Evolutionary conservation across 2,888 invertebrate genomes (phyloP), one percentile per base, ranked within the genome.

Genomic region (Drosophila subquinaria): DNA sequence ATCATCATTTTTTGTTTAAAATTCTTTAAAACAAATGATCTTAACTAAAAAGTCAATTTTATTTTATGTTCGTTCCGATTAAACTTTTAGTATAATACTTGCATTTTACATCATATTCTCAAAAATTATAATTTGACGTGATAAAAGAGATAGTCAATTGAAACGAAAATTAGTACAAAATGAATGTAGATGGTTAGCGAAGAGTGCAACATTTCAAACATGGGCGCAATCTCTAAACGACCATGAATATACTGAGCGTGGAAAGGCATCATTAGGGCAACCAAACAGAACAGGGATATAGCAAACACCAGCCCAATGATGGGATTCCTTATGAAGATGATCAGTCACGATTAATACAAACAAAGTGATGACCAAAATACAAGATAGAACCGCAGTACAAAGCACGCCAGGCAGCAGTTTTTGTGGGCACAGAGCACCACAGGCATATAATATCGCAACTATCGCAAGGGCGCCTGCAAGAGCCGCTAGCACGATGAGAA

Each of bases 211-310:
- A 35, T 0, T 4, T 84, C 67, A 4, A 40, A 9, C 0, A 68
- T 2, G 0, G 81, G 81, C 6, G 69, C 15, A 5, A 38, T 40
- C 2, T 50, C 35, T 0, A 73, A 13, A 0, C 84, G 75, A 5
- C 71, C 79, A 52, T 71, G 53, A 4, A 77, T 61, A 4, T 36
- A 65, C 11, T 67, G 70, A 0, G 74, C 53, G 2, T 74, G 63
- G 2, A 52, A 56, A 0, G 53, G 53, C 15, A 67, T 55, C 8
- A 27, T 8, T 0, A 77, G 0, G 0, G 45, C 1, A 5, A 50
- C 1, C 5, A 57, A 3, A 1, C 3, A 6, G 0, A 73, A n/a
- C 0, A 77, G 20, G 2, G 66, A 0, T 8, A 61, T 11, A 17
- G 15, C 64, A 30, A 74, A 66, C 2, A 51, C 4, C 0, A 70